Conservation (phyloP, 30 jellyfish, hydroid and myxozoan species). For the Hydractinia echinata region DNA sequence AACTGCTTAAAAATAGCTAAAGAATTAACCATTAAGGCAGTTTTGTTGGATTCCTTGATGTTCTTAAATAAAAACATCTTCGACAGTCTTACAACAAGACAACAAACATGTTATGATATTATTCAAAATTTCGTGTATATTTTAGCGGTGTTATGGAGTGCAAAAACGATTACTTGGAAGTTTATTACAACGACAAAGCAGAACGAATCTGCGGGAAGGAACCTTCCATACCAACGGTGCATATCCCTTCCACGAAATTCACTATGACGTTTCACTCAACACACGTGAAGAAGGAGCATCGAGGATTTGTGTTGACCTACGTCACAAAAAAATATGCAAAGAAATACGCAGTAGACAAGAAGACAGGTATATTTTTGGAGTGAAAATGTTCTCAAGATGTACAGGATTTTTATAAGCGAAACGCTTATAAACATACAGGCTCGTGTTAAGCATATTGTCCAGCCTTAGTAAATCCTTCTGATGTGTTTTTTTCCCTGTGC, state of each 20-base stretch:
- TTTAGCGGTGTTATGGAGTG: conserved; percentile 44
- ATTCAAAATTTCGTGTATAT: not conserved
- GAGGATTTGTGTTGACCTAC: conserved; percentile 72
- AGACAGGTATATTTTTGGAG: not conserved
- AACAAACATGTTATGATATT: no score
- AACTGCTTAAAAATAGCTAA: no score
- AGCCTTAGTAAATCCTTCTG: no score
- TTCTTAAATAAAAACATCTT: no score
- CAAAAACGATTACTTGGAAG: conserved; percentile 62
- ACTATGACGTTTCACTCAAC: conserved; percentile 59
- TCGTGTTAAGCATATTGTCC: no score
- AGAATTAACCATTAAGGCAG: no score
- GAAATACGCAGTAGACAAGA: conserved; percentile 21
- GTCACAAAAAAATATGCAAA: conserved; percentile 42
- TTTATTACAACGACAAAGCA: conserved; percentile 57
- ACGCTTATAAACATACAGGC: no score
- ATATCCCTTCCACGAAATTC: conserved; percentile 39
- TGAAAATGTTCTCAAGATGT: no score
- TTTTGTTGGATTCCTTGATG: no score
- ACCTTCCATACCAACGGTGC: conserved; percentile 27
- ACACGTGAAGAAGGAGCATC: conserved; percentile 33
- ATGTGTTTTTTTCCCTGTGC: no score
- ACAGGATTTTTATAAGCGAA: no score
- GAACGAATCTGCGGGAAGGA: conserved; percentile 62
- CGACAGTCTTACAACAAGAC: no score